phyloP scores from a whole-genome alignment of 2,888 invertebrate genomes.

The Drosophila glabriapex region DNA sequence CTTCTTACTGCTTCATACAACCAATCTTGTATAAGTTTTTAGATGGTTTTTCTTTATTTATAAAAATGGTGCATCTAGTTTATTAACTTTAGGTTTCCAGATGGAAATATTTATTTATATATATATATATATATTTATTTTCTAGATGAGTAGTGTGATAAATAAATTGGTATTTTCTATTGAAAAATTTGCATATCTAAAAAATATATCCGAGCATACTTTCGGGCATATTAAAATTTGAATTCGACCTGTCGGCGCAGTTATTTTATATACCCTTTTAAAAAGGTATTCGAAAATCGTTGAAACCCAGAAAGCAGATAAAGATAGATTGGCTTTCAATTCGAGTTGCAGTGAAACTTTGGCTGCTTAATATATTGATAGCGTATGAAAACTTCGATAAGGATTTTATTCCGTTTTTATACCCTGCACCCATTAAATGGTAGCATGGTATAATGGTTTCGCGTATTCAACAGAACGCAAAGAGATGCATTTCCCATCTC shows the following conservation, averaged over 20 bases:
- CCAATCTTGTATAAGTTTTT: not conserved
- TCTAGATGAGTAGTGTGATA: not conserved
- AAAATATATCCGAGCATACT: constrained; percentile 39
- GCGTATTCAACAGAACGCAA: not conserved
- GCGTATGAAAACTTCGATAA: not conserved
- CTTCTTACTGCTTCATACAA: not conserved
- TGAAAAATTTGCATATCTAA: not conserved
- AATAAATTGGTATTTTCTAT: not conserved
- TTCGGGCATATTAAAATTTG: constrained; percentile 38
- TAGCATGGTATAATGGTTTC: not conserved
- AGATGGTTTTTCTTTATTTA: not conserved
- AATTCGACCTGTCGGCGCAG: not conserved
- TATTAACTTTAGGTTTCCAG: too few relatives aligned
- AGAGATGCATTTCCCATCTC: not conserved
- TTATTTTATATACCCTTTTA: not conserved
- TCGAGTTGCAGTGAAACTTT: not conserved
- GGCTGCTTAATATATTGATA: not conserved
- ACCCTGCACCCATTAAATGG: not conserved
- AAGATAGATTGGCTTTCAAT: not conserved
- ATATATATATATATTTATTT: not conserved
- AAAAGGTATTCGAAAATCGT: not conserved
- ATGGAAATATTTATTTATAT: not conserved
- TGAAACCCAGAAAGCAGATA: not conserved
- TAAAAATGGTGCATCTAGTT: not conserved
- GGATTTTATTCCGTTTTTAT: not conserved